Evolutionary conservation across 2,888 invertebrate species (phyloP), one percentile per base, ranked within the genome.

Genomic region (Andrena camellia): DNA sequence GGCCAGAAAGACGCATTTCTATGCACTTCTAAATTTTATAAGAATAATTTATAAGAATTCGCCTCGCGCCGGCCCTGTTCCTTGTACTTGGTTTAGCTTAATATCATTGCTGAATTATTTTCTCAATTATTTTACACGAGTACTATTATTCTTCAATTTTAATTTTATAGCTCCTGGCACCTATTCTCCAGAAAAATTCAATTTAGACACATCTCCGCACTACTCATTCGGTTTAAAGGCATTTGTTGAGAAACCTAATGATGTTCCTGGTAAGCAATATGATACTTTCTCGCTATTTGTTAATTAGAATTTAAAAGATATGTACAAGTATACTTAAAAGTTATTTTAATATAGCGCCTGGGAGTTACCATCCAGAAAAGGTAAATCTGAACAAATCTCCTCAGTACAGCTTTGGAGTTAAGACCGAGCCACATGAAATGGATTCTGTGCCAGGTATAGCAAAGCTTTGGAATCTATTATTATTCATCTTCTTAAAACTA

Each of bases 201-300:
- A 96, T 77, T 95, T 95, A 77, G 95, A 96, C 87, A 95, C 95
- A 85, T 95, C 96, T 68, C 95, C 96, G 69, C 96, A 95, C 89
- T 97, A 95, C 90, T 96, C 96, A 5, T 96, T 97, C 92, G 96
- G 97, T 35, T 95, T 96, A 84, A 97, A 96, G 93, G 95, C 96
- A 63, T 95, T 95, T 91, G 92, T 94, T 63, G 95, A 96, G 81
- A 96, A 95, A 89, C 94, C 95, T 59, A 95, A 95, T 86, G 95
- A 96, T 84, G 95, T 96, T 23, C 97, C 97, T 91, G 97, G 97
- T 94, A 63, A 76, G 69, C 54, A 63, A 67, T 26, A 71, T 64
- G 26, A 1, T 62, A 50, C 1, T 50, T 59, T 35, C n/a, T 29
- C 59, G 31, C 35, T 68, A 57, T 64, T 29, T 13, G 0, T 31